Percentiles rank a stretch among this genome's conserved stretches.
Evolutionary conservation across 2,113 vertebrate species (phyloP).

Genomic region (Strigops habroptila): DNA sequence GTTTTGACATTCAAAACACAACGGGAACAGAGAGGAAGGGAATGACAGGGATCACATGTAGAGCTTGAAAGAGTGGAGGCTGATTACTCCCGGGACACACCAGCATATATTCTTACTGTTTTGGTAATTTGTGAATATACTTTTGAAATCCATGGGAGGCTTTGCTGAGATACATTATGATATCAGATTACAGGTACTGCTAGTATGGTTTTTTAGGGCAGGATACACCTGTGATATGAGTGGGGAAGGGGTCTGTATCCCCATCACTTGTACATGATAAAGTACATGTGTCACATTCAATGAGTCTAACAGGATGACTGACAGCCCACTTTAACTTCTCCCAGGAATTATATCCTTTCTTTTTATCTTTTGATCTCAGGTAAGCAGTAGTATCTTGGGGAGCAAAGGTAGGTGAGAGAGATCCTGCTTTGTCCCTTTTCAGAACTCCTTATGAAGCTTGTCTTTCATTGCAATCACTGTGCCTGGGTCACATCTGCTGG

Average conservation of each 20-base stretch:
- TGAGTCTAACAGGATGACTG: background rate
- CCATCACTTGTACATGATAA: background rate
- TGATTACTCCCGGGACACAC: background rate
- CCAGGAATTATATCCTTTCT: background rate
- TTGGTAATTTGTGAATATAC: background rate
- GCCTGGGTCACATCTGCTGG: background rate
- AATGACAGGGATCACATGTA: background rate
- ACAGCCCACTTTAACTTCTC: background rate
- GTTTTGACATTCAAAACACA: background rate
- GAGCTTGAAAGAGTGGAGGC: background rate
- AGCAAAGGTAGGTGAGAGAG: background rate
- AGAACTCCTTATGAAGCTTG: background rate
- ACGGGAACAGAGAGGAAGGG: background rate
- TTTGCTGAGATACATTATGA: background rate
- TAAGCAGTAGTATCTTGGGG: background rate
- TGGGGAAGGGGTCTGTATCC: background rate
- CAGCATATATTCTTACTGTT: background rate
- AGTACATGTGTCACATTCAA: background rate
- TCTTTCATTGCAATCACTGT: background rate
- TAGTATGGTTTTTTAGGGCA: background rate
- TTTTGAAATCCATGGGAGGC: background rate
- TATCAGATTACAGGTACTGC: background rate
- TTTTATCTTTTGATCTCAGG: background rate
- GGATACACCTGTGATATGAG: background rate
- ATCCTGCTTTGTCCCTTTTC: background rate